These are phyloP conservation scores for Pseudomyrmex concolor DNA, from an alignment of 1,140 invertebrate species.

Conservation along the genomic window DNA sequence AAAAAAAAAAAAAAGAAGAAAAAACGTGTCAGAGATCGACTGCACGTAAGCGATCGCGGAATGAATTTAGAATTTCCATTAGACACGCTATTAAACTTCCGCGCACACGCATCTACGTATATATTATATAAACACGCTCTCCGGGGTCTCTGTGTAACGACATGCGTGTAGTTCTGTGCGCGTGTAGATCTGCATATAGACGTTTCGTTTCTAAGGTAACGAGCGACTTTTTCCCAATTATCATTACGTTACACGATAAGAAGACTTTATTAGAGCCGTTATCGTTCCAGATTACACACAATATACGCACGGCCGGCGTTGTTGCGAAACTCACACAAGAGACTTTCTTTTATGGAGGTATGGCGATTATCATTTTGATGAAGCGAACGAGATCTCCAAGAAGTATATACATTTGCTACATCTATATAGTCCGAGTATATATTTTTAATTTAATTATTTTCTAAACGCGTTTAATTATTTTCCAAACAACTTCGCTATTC, in stretches of 20 bases:
- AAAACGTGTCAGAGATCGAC: constrained; percentile 8
- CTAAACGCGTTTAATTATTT: too few relatives aligned
- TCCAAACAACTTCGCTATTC: background rate
- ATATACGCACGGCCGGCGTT: background rate
- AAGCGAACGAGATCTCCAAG: constrained; percentile 22
- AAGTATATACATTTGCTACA: background rate
- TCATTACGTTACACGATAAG: constrained; percentile 40
- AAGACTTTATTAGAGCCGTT: constrained; percentile 19
- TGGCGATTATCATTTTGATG: constrained; percentile 37
- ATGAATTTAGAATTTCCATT: constrained; percentile 47
- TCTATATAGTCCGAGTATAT: too few relatives aligned
- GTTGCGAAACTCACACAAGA: background rate
- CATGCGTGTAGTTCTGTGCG: constrained; percentile 3
- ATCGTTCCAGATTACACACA: constrained; percentile 34
- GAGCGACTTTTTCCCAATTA: constrained; percentile 44
- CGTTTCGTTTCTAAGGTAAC: constrained; percentile 32
- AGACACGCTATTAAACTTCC: constrained; percentile 14
- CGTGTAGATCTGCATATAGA: constrained; percentile 3
- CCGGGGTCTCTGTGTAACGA: background rate
- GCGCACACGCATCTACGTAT: background rate
- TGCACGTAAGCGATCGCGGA: constrained; percentile 24
- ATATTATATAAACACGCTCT: constrained; percentile 2
- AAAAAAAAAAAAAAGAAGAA: background rate
- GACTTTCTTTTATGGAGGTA: background rate
- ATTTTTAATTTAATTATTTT: too few relatives aligned